A percentile compares a stretch with the other conserved stretches of the same genome.
phyloP scores from a whole-genome alignment of 30 jellyfish, hydroid and myxozoan genomes.

The Hydractinia echinata region DNA sequence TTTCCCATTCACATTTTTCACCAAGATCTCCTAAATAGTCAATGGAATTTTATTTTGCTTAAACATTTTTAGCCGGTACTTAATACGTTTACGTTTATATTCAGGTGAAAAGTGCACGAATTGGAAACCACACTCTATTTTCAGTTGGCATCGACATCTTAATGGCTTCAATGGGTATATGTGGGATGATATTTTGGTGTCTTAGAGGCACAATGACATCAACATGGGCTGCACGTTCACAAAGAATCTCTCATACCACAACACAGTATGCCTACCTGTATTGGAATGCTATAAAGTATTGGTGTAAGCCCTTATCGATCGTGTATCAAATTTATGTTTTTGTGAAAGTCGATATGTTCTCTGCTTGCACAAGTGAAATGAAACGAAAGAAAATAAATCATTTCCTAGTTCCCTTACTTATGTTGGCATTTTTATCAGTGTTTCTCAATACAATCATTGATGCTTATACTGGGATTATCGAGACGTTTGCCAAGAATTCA shows the following conservation, averaged over 20 bases:
- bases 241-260: neutral
- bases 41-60: too few species aligned
- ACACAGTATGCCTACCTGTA: neutral
- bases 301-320: neutral
- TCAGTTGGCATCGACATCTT: neutral
- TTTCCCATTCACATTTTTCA: too few species aligned
- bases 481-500: neutral
- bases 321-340: neutral
- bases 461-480: constrained; percentile 1
- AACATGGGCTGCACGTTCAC: constrained; percentile 4
- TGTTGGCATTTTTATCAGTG: neutral
- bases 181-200: constrained; percentile 13
- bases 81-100: too few species aligned
- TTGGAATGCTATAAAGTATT: neutral
- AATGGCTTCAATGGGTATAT: neutral
- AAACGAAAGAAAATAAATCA: neutral
- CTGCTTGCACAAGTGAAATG: neutral
- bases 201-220: neutral
- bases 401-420: neutral
- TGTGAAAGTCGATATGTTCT: neutral
- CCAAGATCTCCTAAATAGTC: too few species aligned
- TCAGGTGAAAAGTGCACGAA: too few species aligned
- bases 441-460: neutral
- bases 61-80: too few species aligned
- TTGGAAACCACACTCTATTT: too few species aligned